Evolutionary conservation across 2,113 vertebrate genomes (phyloP).

Genomic region (Sinocyclocheilus anophthalmus): DNA sequence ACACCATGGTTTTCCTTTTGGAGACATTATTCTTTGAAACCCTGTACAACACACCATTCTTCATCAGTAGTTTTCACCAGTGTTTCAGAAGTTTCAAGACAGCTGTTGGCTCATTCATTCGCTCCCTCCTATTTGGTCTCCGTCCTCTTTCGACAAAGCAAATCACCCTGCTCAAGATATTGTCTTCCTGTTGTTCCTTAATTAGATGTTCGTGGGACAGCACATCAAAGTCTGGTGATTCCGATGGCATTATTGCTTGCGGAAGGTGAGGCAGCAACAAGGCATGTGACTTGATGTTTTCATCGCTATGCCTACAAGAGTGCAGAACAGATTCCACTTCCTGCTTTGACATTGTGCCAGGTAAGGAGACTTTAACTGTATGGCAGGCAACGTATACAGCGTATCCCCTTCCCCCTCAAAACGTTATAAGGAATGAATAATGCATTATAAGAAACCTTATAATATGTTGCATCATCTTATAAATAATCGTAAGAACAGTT

Average conservation of each 20-base stretch:
- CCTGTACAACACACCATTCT: background rate
- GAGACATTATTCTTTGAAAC: too few species aligned
- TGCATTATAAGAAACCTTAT: too few species aligned
- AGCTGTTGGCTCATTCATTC: background rate
- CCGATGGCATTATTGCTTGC: background rate
- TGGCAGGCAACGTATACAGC: too few species aligned
- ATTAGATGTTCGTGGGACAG: background rate
- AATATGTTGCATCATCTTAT: too few species aligned
- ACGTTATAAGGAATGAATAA: too few species aligned
- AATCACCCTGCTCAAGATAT: background rate
- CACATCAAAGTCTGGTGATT: background rate
- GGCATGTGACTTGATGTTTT: background rate
- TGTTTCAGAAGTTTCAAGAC: background rate
- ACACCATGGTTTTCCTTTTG: too few species aligned
- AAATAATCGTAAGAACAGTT: too few species aligned
- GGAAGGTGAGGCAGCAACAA: background rate
- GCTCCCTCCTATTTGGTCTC: background rate
- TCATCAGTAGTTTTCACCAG: background rate
- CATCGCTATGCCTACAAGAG: background rate
- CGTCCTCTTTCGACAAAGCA: background rate
- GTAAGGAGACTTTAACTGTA: background rate
- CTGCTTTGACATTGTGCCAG: background rate
- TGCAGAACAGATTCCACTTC: slow-evolving; percentile 26
- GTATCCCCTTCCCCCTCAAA: too few species aligned
- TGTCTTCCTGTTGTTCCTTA: background rate